Conservation (phyloP, 2,797 vertebrate genomes). For the Chaetophractus vellerosus region DNA sequence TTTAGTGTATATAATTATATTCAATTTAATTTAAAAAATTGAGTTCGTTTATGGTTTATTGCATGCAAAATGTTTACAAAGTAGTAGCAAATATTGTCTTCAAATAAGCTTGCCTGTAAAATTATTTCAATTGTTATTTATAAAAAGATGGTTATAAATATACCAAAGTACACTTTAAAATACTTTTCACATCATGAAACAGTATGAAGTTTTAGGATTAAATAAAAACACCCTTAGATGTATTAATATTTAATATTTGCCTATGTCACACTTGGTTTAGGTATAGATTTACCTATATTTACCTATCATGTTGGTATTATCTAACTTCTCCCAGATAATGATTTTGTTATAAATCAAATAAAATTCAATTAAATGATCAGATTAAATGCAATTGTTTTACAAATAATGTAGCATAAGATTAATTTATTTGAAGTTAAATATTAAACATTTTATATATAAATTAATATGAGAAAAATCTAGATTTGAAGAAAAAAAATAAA, state of each 20-base stretch:
- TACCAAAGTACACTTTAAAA: neutral
- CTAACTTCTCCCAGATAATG: neutral
- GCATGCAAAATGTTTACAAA: conserved; percentile 31
- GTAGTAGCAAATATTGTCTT: conserved; percentile 52
- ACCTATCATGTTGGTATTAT: neutral
- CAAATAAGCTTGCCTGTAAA: neutral
- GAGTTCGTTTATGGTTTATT: conserved; percentile 34
- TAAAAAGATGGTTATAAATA: neutral
- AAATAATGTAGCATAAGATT: neutral
- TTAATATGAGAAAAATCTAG: neutral
- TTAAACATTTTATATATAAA: neutral
- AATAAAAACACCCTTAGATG: neutral
- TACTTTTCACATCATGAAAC: neutral
- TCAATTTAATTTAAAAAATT: conserved; percentile 48
- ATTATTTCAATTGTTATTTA: neutral
- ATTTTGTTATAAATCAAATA: neutral
- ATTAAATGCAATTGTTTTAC: neutral
- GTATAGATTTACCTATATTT: neutral
- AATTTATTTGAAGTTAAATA: neutral
- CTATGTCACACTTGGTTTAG: neutral
- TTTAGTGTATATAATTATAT: conserved; percentile 58
- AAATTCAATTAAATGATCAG: conserved; percentile 3
- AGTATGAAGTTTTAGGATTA: neutral
- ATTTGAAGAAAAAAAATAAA: neutral
- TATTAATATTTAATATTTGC: neutral